Conservation (phyloP, 2,888 invertebrate genomes). For the Pseudoips prasinana region DNA sequence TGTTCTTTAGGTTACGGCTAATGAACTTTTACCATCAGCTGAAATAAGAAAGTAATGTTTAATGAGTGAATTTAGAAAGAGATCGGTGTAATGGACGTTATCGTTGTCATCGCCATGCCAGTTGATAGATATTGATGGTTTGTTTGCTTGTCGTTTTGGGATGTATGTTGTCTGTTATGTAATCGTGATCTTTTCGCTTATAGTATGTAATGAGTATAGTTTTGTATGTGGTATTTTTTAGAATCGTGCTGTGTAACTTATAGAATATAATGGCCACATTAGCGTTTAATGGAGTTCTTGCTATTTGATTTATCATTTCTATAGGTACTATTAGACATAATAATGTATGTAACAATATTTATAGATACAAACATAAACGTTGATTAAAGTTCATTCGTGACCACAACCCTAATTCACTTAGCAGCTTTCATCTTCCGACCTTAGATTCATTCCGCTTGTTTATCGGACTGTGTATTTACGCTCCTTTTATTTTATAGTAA, state of each 20-base stretch:
- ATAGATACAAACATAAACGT: no score
- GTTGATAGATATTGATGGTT: conserved; percentile 38
- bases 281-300: no score
- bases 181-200: not conserved
- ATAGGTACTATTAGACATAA: no score
- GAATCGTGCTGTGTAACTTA: no score
- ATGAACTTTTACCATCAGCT: conserved; percentile 61
- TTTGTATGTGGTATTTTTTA: no score
- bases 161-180: not conserved
- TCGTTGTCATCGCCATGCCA: conserved; percentile 36
- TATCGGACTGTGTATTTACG: conserved; percentile 61
- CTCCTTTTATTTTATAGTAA: conserved; percentile 64
- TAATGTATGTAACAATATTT: no score
- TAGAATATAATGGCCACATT: no score
- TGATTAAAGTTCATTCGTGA: no score
- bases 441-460: conserved; percentile 56
- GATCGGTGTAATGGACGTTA: conserved; percentile 50
- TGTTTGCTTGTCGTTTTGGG: conserved; percentile 9
- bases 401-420: conserved; percentile 23
- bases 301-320: no score
- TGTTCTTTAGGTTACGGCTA: conserved; percentile 54
- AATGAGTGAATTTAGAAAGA: conserved; percentile 55
- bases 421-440: conserved; percentile 52
- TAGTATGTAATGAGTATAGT: not conserved
- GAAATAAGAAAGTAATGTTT: conserved; percentile 53